Conservation (phyloP, 2,797 vertebrate genomes). For the Nothura maculosa region DNA sequence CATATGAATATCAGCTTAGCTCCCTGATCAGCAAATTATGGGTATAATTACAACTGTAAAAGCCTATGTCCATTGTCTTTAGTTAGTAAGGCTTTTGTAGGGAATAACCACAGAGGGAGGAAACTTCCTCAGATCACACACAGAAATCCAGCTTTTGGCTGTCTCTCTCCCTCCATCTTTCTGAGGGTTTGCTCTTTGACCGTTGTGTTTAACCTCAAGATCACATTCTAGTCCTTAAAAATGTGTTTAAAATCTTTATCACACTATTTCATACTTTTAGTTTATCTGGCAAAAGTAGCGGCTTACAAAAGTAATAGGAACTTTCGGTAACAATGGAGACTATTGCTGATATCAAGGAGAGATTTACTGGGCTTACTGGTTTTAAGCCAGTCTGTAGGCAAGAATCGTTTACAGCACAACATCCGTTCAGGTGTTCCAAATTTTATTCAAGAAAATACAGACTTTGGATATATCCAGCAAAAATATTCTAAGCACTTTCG, state of each 20-base stretch:
- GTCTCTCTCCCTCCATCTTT: background rate
- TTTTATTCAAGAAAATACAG: background rate
- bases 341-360: background rate
- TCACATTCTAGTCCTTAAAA: background rate
- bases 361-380: background rate
- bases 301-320: background rate
- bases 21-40: background rate
- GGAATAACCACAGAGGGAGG: background rate
- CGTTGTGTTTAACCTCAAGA: background rate
- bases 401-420: background rate
- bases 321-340: background rate
- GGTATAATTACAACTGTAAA: background rate
- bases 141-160: background rate
- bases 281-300: background rate
- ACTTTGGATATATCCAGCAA: background rate
- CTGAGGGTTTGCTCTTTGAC: rapidly evolving
- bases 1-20: background rate
- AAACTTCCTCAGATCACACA: background rate
- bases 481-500: background rate
- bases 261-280: background rate
- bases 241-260: background rate
- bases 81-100: background rate
- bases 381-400: background rate
- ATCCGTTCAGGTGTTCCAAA: background rate
- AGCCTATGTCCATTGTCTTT: background rate